Base-by-base conservation (phyloP, 2,888 invertebrate genomes). In the Cataglyphis rosenhaueri region DNA sequence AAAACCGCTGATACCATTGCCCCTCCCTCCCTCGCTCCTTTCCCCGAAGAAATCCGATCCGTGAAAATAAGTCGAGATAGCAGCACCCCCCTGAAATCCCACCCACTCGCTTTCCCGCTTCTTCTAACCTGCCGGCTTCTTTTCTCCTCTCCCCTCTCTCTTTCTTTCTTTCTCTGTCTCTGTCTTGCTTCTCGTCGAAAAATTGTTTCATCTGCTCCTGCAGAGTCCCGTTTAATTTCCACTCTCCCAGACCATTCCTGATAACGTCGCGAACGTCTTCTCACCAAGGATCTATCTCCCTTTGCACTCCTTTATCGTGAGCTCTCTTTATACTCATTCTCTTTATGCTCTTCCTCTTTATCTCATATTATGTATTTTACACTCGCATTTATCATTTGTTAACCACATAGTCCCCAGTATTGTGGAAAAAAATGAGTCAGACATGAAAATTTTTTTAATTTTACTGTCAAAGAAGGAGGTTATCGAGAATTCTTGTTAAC, bases 1-100 rank as follows among this genome's bases (percentile, higher is more conserved):
- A 89, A 91, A 92, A 91, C 89, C 90, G 90, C 90, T 91, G 91
- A 92, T 92, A 92, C 90, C 91, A 89, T 90, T 91, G 88, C 89
- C 88, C 90, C 38, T 10, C n/a, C n/a, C 38, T 6, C 52, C n/a
- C 52, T 8, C n/a, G 8, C n/a, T 3, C 52, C 52, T 85, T 84
- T 82, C 78, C 82, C 86, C 82, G 81, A 57, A 87, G 88, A 90
- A 86, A 89, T 91, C 87, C 89, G 90, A 90, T 90, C 90, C 88
- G 87, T 88, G 87, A 89, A 90, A 90, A 90, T 90, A 90, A 90
- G 90, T 90, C 86, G 86, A 88, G 89, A 90, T 90, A 89, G 86
- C 88, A 87, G 83, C 81, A 83, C 10, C 18, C 76, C 21, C 38
- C 81, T 86, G 86, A 89, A 89, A 89, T 89, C 87, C 88, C 84